A percentile compares a stretch with the other conserved stretches of the same genome.
Evolutionary conservation across 1,140 invertebrate genomes (phyloP).

Genomic region (Calliopsis andreniformis): DNA sequence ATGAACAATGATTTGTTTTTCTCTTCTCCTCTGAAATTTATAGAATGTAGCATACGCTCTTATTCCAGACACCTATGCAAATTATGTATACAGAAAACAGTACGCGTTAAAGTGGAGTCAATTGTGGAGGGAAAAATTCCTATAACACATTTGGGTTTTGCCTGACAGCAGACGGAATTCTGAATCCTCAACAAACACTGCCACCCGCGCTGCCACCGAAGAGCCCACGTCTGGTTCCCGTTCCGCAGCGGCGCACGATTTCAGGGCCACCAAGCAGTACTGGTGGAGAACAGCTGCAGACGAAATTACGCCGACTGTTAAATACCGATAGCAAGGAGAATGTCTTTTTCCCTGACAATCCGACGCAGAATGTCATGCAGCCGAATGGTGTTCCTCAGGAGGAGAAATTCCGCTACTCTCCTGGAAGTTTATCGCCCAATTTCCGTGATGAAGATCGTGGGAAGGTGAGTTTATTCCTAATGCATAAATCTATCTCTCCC

Average conservation of each 20-base stretch:
- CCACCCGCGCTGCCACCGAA: slow-evolving; percentile 82
- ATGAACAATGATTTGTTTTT: too few relatives aligned
- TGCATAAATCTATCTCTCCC: neutral
- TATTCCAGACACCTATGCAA: too few relatives aligned
- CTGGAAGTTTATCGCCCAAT: slow-evolving; percentile 74
- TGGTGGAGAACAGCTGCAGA: slow-evolving; percentile 87
- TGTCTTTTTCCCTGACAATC: slow-evolving; percentile 76
- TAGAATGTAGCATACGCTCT: too few relatives aligned
- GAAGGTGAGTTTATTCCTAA: slow-evolving; percentile 28
- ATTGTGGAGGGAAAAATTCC: neutral
- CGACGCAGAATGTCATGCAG: slow-evolving; percentile 47
- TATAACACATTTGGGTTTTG: neutral
- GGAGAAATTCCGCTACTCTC: slow-evolving; percentile 76
- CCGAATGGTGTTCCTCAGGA: slow-evolving; percentile 67
- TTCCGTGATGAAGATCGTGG: slow-evolving; percentile 73
- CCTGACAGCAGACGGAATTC: slow-evolving; percentile 82
- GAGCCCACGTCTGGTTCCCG: slow-evolving; percentile 80
- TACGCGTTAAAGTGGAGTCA: too few relatives aligned
- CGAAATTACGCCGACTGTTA: slow-evolving; percentile 88
- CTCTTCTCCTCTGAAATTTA: too few relatives aligned
- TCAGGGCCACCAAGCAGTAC: slow-evolving; percentile 73
- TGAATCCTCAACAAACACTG: slow-evolving; percentile 82
- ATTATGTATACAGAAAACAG: too few relatives aligned
- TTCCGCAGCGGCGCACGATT: slow-evolving; percentile 78
- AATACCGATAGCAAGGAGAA: slow-evolving; percentile 88